Percentiles rank a stretch among this genome's conserved stretches.
Conservation (phyloP, 2,797 vertebrate species). For the Notoglanidium macrostoma region DNA sequence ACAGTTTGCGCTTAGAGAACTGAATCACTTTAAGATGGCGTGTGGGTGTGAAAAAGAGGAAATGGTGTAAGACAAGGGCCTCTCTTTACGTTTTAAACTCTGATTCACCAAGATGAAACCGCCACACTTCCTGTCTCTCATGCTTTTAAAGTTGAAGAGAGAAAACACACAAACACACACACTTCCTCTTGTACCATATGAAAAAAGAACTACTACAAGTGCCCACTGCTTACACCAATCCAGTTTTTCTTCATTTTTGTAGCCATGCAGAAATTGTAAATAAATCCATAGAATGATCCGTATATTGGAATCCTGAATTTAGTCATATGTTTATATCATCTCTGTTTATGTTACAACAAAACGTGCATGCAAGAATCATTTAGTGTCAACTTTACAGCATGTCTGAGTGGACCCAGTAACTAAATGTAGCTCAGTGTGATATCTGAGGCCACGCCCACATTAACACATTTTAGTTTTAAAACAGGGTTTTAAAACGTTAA, state of each 20-base stretch:
- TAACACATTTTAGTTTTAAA: too few relatives aligned
- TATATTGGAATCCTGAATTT: neutral
- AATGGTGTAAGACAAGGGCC: constrained; percentile 12
- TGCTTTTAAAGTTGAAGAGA: neutral
- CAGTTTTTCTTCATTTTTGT: neutral
- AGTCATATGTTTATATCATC: neutral
- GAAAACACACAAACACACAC: neutral
- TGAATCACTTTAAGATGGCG: constrained; percentile 14
- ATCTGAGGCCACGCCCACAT: neutral
- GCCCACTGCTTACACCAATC: neutral
- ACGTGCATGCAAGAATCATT: neutral
- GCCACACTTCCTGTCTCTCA: constrained; percentile 17
- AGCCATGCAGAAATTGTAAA: neutral
- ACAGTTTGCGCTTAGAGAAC: neutral
- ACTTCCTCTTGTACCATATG: constrained; percentile 10
- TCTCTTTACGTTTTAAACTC: neutral
- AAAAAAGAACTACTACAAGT: neutral
- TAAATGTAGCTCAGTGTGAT: neutral
- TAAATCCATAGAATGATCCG: neutral
- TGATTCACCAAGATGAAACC: constrained; percentile 4
- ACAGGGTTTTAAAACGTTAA: too few relatives aligned
- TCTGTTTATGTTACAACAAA: neutral
- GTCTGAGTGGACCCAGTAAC: neutral
- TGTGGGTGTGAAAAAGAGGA: constrained; percentile 9
- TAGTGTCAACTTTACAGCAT: neutral